Percentiles rank a stretch among this genome's conserved stretches.
These are phyloP conservation scores for Varecia variegata DNA, from an alignment of 2,797 vertebrate genomes.

Conservation along the genomic window DNA sequence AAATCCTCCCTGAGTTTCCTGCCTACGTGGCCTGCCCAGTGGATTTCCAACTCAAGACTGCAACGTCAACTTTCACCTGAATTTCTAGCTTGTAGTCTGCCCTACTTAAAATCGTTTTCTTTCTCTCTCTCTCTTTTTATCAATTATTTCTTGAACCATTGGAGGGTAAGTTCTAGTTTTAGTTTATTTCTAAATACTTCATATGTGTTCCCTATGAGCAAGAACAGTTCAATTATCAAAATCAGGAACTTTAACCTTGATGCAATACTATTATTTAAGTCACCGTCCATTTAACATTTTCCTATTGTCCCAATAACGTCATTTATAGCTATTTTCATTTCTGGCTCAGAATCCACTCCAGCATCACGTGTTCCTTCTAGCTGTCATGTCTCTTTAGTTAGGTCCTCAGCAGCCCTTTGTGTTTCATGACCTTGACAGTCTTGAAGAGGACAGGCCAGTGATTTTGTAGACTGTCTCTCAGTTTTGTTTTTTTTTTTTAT, in stretches of 20 bases:
- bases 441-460: neutral
- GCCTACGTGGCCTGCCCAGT: neutral
- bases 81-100: neutral
- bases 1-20: neutral
- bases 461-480: neutral
- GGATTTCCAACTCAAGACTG: neutral
- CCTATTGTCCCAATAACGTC: neutral
- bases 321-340: neutral
- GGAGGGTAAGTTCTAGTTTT: neutral
- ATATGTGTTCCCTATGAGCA: neutral
- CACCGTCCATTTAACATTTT: neutral
- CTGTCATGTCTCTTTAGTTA: neutral
- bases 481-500: constrained; percentile 27
- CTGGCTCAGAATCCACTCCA: neutral
- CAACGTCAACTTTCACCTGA: neutral
- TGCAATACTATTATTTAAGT: neutral
- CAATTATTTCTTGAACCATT: neutral
- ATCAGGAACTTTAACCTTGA: neutral
- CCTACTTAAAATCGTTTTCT: neutral
- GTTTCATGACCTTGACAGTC: neutral
- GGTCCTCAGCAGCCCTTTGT: neutral
- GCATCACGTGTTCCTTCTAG: neutral
- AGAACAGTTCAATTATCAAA: neutral
- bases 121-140: neutral
- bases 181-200: neutral